Base-by-base conservation (phyloP, 1,140 invertebrate genomes). In the Leptopilina boulardi region DNA sequence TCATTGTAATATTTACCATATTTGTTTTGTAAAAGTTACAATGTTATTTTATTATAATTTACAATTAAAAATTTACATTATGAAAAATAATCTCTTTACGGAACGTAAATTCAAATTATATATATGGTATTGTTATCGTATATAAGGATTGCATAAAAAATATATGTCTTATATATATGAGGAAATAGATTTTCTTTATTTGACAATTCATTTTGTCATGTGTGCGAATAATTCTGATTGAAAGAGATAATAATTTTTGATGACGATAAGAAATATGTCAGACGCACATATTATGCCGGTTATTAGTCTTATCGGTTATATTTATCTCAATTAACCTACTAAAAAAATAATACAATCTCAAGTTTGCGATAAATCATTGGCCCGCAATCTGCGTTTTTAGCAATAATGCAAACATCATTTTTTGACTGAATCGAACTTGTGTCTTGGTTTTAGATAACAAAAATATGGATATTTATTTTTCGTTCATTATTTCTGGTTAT, bases 321-420 rank as follows among this genome's bases (percentile, higher is more conserved):
- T 66, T 66, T 66, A 66, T 66, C 59, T 66, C 59, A 66, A 66
- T 66, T 66, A 66, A 66, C 59, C 59, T 66, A 66, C 59, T 73
- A 51, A 73, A 23, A 18, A 38, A 38, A 38, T 8, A 38, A 38
- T 38, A 2, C 34, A 13, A n/a, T n/a, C n/a, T n/a, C 23, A 73
- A 30, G 5, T 54, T 51, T 30, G 11, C 19, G 10, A 23, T 19
- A 73, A 26, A 73, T 47, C 42, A 8, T 66, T 66, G 11, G 26
- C 15, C 15, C 26, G 9, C 34, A 59, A 59, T 56, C 26, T 44
- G 44, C n/a, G n/a, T 34, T 56, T 56, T 59, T 19, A 75, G 42
- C 38, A 75, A 34, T 44, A 30, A 30, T 30, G 18, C 21, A 59
- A 59, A 74, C 23, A 74, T 30, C 21, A 26, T 47, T 71, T 34